Evolutionary conservation across 2,113 vertebrate species (phyloP), one percentile per base, ranked within the genome.

Genomic region (Ameiurus melas): DNA sequence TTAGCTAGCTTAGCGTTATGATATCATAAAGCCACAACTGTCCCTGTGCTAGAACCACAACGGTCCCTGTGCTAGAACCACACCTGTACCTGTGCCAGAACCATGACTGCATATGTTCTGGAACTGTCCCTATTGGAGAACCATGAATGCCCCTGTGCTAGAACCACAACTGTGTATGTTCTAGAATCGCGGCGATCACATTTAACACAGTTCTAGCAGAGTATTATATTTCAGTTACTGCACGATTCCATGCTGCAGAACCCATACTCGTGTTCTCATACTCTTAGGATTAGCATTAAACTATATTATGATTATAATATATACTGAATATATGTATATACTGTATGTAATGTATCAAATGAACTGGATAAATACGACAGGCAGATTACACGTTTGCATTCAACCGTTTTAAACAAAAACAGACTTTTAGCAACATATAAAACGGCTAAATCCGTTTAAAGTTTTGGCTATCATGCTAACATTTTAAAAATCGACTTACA

Each of bases 401-500:
- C 6, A 62, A 62, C 2, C 20, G 25, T 25, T 62, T 62, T 22
- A 62, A 62, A 60, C 20, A 20, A 20, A 60, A 62, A 1, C 19
- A n/a, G 27, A n/a, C 8, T 16, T 33, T 70, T 16, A 17, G 7
- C 33, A 14, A 33, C n/a, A 16, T 33, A n/a, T 30, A 33, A 17
- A 33, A 70, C 5, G 30, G n/a, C 30, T 33, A 33, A 20, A 73
- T 36, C 20, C 19, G n/a, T n/a, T n/a, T n/a, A n/a, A 20, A 16
- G 14, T n/a, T 55, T 33, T 19, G 51, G 20, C 51, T 33, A 80
- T 57, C 47, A 4, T 19, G 36, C 22, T n/a, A 27, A 51, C 5
- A n/a, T n/a, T n/a, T n/a, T 20, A 68, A 70, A 47, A 70, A 57
- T 30, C 25, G 20, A 64, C 92, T 89, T 96, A 92, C 94, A 78